Base-by-base conservation (phyloP, 2,113 vertebrate genomes). In the Ptilorrhoa leucosticta region DNA sequence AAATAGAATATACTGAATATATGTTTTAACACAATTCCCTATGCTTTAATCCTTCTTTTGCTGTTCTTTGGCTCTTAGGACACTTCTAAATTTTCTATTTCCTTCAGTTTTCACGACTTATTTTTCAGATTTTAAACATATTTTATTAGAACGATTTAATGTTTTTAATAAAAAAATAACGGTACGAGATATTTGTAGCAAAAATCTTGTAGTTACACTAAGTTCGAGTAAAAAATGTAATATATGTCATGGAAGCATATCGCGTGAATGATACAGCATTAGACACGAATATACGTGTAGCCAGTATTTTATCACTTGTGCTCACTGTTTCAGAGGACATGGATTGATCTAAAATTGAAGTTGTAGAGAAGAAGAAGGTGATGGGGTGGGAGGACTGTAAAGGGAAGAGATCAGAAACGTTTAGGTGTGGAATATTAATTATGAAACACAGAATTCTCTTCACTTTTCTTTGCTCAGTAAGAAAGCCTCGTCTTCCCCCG, bases 381-480 rank as follows among this genome's bases (percentile, higher is more conserved):
- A 79, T 84, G 72, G 78, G 58, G 51, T 72, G 56, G 79, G 83
- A 90, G 40, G 86, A 51, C 83, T 35, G 57, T 39, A 89, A 78
- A 95, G 31, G 23, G 73, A 77, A 83, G 68, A 48, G 58, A 78
- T 90, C 64, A 77, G 81, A 92, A 89, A 83, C 37, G 44, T 96
- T 94, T 90, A 96, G 84, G 88, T 97, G 89, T 81, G 87, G 77
- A 87, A 82, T 77, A 91, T 94, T 97, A 97, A 97, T 97, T 97
- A 96, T 96, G 92, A 94, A 97, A 90, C 92, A 69, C 40, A 71
- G 93, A 96, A 96, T 57, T 97, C 96, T 94, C 93, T 53, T 63
- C 85, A 90, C 73, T 85, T 86, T 82, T 31, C 93, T 87, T 56
- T 78, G 40, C 87, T 87, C 51, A 68, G 39, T 94, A 71, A 92